Conservation (phyloP, 2,888 invertebrate species). For the Sphaerophoria rueppellii region DNA sequence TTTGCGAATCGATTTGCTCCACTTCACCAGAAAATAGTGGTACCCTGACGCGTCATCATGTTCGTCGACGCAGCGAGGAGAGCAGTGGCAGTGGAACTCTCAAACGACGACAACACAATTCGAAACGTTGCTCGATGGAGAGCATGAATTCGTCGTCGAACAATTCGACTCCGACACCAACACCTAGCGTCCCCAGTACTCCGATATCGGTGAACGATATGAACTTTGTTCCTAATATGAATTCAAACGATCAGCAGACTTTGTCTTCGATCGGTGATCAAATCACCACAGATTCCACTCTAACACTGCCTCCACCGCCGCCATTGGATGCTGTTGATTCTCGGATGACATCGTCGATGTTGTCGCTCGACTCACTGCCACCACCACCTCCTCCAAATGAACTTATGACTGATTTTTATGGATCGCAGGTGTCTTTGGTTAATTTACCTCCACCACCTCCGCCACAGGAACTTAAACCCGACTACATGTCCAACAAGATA, state of each 20-base stretch:
- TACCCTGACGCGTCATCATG: constrained; percentile 84
- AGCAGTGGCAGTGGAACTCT: constrained; percentile 82
- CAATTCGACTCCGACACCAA: constrained; percentile 82
- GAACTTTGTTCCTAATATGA: constrained; percentile 69
- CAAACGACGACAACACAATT: constrained; percentile 79
- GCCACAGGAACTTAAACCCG: constrained; percentile 77
- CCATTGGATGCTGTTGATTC: constrained; percentile 77
- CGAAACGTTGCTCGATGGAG: constrained; percentile 79
- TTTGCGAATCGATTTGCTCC: constrained; percentile 83
- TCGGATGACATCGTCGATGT: constrained; percentile 88
- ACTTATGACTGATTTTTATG: constrained; percentile 82
- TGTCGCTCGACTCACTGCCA: constrained; percentile 91
- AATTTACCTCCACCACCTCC: constrained; percentile 90
- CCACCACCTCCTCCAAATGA: constrained; percentile 88
- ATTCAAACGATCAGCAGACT: constrained; percentile 74
- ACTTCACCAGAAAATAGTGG: constrained; percentile 84
- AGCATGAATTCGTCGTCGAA: constrained; percentile 80
- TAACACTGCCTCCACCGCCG: constrained; percentile 88
- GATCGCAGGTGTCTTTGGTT: constrained; percentile 87
- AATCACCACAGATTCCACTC: constrained; percentile 83
- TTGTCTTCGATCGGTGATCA: constrained; percentile 74
- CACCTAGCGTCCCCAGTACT: constrained; percentile 81
- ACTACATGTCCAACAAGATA: constrained; percentile 66
- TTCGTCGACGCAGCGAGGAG: constrained; percentile 83
- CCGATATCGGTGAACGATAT: constrained; percentile 75